phyloP scores from a whole-genome alignment of 2,797 vertebrate genomes.

The Discoglossus pictus region DNA sequence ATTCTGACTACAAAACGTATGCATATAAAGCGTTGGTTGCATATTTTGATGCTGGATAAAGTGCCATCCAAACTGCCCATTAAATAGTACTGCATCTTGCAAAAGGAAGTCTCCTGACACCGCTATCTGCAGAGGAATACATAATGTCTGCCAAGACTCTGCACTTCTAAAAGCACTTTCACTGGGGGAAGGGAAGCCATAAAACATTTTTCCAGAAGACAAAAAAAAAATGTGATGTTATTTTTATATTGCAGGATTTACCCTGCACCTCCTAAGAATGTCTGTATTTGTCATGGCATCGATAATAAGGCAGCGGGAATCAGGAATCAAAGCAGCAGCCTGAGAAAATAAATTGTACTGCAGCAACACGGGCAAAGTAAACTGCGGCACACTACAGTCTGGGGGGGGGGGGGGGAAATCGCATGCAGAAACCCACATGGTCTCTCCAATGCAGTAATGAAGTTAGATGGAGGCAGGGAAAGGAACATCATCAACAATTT shows the following conservation, averaged over 20 bases:
- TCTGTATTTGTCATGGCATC: constrained; percentile 31
- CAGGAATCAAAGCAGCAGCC: constrained; percentile 28
- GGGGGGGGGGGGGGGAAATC: constrained; percentile 53
- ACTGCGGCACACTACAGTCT: constrained; percentile 54
- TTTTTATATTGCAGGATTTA: background rate
- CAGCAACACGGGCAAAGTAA: constrained; percentile 55
- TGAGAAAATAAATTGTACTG: constrained; percentile 59
- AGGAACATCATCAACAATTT: constrained; percentile 68
- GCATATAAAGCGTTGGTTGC: no score
- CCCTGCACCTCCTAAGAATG: constrained; percentile 30
- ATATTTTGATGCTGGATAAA: constrained; percentile 18
- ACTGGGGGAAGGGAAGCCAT: constrained; percentile 31
- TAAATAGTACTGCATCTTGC: background rate
- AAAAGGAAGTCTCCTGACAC: constrained; percentile 34
- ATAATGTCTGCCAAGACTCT: constrained; percentile 30
- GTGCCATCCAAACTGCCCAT: constrained; percentile 10
- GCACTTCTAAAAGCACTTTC: constrained; percentile 24
- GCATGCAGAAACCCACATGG: constrained; percentile 49
- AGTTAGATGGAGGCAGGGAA: constrained; percentile 62
- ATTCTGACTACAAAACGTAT: no score
- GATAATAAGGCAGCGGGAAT: constrained; percentile 49
- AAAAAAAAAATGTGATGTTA: constrained; percentile 19
- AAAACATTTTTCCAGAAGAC: constrained; percentile 37
- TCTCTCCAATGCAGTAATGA: constrained; percentile 57
- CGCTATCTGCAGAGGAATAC: constrained; percentile 29